phyloP scores from a whole-genome alignment of 2,113 vertebrate genomes.

The Benitochromis conjunctus region DNA sequence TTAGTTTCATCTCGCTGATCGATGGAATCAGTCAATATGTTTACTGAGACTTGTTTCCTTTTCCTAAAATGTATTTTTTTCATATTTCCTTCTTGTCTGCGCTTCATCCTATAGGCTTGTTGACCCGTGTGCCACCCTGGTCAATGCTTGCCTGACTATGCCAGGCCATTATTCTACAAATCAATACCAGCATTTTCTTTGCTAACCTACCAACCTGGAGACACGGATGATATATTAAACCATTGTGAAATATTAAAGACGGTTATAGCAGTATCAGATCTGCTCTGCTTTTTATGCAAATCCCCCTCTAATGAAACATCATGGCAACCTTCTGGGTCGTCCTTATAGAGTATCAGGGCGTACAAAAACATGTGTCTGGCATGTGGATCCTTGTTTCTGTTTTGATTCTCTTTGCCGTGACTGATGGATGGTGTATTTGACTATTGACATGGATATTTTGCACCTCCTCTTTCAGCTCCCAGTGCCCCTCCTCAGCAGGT shows the following conservation, averaged over 20 bases:
- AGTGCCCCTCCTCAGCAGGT: constrained; percentile 97
- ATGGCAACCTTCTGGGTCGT: constrained; percentile 27
- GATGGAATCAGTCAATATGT: constrained; percentile 58
- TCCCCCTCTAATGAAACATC: constrained; percentile 61
- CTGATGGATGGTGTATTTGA: neutral
- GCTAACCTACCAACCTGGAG: constrained; percentile 43
- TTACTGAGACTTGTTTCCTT: constrained; percentile 50
- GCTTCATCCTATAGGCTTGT: constrained; percentile 45
- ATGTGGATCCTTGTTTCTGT: neutral
- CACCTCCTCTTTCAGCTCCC: constrained; percentile 80
- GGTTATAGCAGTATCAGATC: constrained; percentile 28
- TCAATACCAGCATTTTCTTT: constrained; percentile 51
- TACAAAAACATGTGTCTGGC: neutral
- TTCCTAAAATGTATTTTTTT: constrained; percentile 23
- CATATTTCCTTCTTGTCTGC: constrained; percentile 32
- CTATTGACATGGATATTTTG: constrained; percentile 20
- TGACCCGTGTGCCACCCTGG: constrained; percentile 36
- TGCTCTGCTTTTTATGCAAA: constrained; percentile 51
- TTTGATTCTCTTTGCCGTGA: neutral
- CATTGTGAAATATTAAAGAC: constrained; percentile 49
- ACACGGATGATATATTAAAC: constrained; percentile 53
- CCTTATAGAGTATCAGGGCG: neutral
- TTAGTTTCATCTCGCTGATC: constrained; percentile 51
- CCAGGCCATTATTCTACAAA: constrained; percentile 40
- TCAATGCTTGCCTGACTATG: constrained; percentile 13